phyloP scores from a whole-genome alignment of 2,888 invertebrate species.

The Melieria picta region DNA sequence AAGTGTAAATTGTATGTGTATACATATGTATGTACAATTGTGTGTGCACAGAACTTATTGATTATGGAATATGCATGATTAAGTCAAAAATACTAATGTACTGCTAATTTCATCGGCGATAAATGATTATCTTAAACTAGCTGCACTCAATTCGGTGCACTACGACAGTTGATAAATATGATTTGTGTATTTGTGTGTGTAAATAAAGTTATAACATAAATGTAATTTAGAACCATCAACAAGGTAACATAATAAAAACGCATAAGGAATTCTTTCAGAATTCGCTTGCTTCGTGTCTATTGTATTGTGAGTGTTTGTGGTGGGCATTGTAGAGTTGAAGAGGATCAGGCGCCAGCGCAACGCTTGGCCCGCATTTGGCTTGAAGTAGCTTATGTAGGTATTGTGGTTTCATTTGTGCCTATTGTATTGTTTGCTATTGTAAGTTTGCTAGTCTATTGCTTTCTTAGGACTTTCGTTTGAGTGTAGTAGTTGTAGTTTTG shows the following conservation, averaged over 20 bases:
- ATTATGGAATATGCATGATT: no score
- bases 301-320: neutral
- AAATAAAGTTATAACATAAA: constrained; percentile 14
- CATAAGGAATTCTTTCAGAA: constrained; percentile 18
- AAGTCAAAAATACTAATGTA: no score
- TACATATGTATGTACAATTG: neutral
- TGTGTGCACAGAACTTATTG: constrained; percentile 8
- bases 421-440: constrained; percentile 7
- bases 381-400: neutral
- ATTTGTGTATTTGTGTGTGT: constrained; percentile 27
- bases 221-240: constrained; percentile 23
- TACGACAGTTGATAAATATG: no score
- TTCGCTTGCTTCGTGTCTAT: constrained; percentile 12
- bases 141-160: no score
- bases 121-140: no score
- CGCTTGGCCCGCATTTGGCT: constrained; percentile 22
- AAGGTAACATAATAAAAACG: constrained; percentile 21
- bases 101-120: no score
- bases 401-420: constrained; percentile 8
- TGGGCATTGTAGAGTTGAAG: neutral
- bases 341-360: neutral
- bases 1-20: no score
- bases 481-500: constrained; percentile 8
- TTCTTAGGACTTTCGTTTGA: constrained; percentile 15
- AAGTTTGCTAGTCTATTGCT: constrained; percentile 18